phyloP scores from a whole-genome alignment of 2,797 vertebrate genomes.

The Dallia pectoralis region DNA sequence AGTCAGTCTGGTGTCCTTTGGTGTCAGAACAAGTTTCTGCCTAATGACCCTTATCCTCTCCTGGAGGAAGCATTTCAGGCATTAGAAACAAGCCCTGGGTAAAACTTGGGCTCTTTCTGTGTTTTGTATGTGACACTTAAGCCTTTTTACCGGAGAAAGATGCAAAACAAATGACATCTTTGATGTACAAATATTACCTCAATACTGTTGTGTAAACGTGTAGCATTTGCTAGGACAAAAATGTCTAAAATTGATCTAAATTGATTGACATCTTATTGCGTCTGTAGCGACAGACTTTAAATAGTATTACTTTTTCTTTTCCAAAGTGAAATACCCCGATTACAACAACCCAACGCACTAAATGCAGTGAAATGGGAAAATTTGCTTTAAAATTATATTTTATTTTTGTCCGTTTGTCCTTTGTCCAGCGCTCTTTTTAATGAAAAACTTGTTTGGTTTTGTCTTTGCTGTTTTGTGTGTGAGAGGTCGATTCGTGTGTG shows the following conservation, averaged over 20 bases:
- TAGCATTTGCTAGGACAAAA: slow-evolving; percentile 75
- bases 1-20: slow-evolving; percentile 33
- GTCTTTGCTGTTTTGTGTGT: slow-evolving; percentile 79
- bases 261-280: slow-evolving; percentile 81
- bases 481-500: slow-evolving; percentile 64
- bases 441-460: slow-evolving; percentile 92
- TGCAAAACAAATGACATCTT: slow-evolving; percentile 72
- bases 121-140: slow-evolving; percentile 61
- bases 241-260: slow-evolving; percentile 74
- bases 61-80: background rate
- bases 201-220: slow-evolving; percentile 93
- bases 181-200: slow-evolving; percentile 98
- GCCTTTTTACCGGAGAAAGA: slow-evolving; percentile 72
- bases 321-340: slow-evolving; percentile 61
- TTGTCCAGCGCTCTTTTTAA: slow-evolving; percentile 83
- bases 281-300: slow-evolving; percentile 93
- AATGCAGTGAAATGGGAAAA: slow-evolving; percentile 70
- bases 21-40: slow-evolving; percentile 22
- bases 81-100: background rate
- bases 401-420: slow-evolving; percentile 72
- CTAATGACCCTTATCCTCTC: slow-evolving; percentile 43
- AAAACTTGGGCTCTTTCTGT: slow-evolving; percentile 49
- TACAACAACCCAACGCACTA: slow-evolving; percentile 62
- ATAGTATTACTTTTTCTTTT: slow-evolving; percentile 81
- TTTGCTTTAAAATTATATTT: slow-evolving; percentile 38